Evolutionary conservation across 2,797 vertebrate genomes (phyloP), one percentile per base, ranked within the genome.

Genomic region (Acanthurus leucopareius): DNA sequence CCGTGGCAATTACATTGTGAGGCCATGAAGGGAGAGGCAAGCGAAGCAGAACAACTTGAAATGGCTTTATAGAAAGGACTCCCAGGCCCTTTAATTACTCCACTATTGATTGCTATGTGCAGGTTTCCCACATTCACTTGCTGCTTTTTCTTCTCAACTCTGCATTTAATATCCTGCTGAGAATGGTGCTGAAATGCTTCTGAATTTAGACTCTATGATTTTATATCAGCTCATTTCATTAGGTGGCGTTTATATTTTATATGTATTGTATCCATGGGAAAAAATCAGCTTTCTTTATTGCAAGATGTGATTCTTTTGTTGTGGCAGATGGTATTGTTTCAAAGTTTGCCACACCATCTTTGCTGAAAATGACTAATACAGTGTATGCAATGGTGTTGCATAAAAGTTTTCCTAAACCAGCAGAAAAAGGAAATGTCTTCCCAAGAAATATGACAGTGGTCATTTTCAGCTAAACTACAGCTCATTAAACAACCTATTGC

Each of bases 21-120:
- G 78, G 65, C 73, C 7, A n/a, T 28, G 16, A 73, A 88, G 82
- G 80, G 83, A 82, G 86, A 81, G 60, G 69, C 15, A 35, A 82
- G 82, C 19, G 35, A 82, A 86, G 86, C 88, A 88, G 88, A 91
- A 89, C 89, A 88, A 88, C 86, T 89, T 91, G 87, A 91, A 94
- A 94, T 93, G 80, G 89, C 92, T 94, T 92, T 92, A 94, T 94
- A 90, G 91, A 94, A 94, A 92, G 80, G 88, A 85, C 89, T 91
- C 78, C 44, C 11, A 80, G 77, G 89, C 85, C 84, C 92, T 92
- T 89, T 94, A 95, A 94, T 94, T 95, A 95, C 87, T 90, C 82
- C 62, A 40, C 73, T 94, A 94, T 95, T 93, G 94, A 95, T 95
- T 93, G 74, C 82, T 68, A 78, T 79, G 85, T 54, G 68, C 80